Evolutionary conservation across 1,140 invertebrate species (phyloP), one percentile per base, ranked within the genome.

Genomic region (Lysiphlebus fabarum): DNA sequence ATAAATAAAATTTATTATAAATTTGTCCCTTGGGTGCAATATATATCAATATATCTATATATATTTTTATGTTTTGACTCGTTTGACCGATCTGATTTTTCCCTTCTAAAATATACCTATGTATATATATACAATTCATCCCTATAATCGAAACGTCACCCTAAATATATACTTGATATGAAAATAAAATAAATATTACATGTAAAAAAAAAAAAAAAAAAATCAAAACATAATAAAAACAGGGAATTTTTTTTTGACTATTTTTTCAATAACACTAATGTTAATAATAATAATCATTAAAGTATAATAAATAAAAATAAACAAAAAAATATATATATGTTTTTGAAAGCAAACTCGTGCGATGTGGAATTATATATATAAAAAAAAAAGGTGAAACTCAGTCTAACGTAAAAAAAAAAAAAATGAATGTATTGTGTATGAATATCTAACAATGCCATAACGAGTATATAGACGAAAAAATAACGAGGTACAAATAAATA

Each of bases 371-470:
- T 51, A 34, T 36, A 36, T 37, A n/a, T n/a, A n/a, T n/a, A n/a
- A n/a, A n/a, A n/a, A n/a, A 51, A 33, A 36, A 51, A 51, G 49
- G 49, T 51, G 49, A 45, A 17, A 36, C 12, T 8, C 44, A 26
- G 44, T 47, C 7, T 56, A 45, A 49, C 55, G 45, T 57, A 36
- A 49, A 48, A 48, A 49, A 57, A 56, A 56, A 57, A 48, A 34
- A 41, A 5, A 47, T 11, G 34, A 10, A 12, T 54, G 26, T 42
- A 58, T 58, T 58, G 49, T 58, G 41, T 58, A 51, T 14, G 41
- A 51, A 50, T 50, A 40, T 51, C 57, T 53, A 58, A 58, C 57
- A 58, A 58, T 58, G 40, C 57, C 41, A 53, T 58, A 58, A 58
- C 57, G 49, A 58, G 49, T 40, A 49, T 51, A 58, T 58, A 58